Base-by-base conservation (phyloP, 1,140 invertebrate species). In the Ostrea edulis region DNA sequence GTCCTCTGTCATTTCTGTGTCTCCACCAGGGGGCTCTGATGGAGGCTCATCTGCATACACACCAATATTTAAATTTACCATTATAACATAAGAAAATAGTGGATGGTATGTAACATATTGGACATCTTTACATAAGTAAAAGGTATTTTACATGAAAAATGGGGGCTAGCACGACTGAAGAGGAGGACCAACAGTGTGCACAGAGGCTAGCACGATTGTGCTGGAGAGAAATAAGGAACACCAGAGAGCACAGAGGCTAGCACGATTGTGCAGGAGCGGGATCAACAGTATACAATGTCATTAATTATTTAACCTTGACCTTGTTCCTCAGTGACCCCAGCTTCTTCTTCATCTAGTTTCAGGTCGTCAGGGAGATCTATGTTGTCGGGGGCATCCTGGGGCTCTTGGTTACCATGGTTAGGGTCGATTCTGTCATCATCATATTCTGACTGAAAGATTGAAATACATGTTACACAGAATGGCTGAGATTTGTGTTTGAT, bases 351-450 rank as follows among this genome's bases (percentile, higher is more conserved):
- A 93, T 98, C 97, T 5, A 98, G 94, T 93, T 98, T 96, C 71
- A 98, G 94, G 95, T 98, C 97, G 83, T 98, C 97, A 8, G 98
- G 97, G 87, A 99, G 93, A 92, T 99, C 98, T 93, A 98, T 96
- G 25, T 97, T 96, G 95, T 98, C 97, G 8, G 97, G 96, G 35
- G 93, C 86, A 84, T 94, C 91, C 53, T 92, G 85, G 44, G 92
- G 84, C 83, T 94, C 88, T 9, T 93, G 90, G 22, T 95, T 92
- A 22, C 51, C 44, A 77, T 77, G 68, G 94, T 98, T 97, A 29
- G 97, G 97, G 96, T 98, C 97, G 0, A 97, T 95, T 95, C 98
- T 90, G 77, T 94, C 89, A 71, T 93, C 94, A 92, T 94, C 92
- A 93, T 93, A 94, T 82, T 93, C 92, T 35, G 84, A 89, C 93